Percentiles rank a stretch among this genome's conserved stretches.
phyloP scores from a whole-genome alignment of 64 coral and sea anemone species.

The Astreopora myriophthalma region DNA sequence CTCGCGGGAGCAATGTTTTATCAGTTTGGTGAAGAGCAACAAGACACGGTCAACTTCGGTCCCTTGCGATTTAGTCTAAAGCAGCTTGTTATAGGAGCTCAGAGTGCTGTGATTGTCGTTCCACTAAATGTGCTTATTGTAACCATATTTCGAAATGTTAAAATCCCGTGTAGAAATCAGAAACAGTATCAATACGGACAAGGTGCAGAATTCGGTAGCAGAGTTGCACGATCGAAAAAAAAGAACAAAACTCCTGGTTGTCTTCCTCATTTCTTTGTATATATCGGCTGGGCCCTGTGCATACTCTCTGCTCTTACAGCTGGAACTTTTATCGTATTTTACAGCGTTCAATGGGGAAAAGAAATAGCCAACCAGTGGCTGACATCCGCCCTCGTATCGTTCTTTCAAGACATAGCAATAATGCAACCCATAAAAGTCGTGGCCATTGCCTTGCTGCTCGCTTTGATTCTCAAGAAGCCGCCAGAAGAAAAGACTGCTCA shows the following conservation, averaged over 20 bases:
- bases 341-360: constrained; percentile 84
- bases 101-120: constrained; percentile 76
- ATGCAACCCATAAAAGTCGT: constrained; percentile 88
- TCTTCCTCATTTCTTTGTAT: constrained; percentile 83
- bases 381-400: constrained; percentile 76
- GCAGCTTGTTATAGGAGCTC: constrained; percentile 73
- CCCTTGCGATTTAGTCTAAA: constrained; percentile 76
- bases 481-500: constrained; percentile 76
- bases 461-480: constrained; percentile 85
- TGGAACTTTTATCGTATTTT: constrained; percentile 70
- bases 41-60: constrained; percentile 73
- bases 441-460: constrained; percentile 65
- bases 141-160: constrained; percentile 71
- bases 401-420: constrained; percentile 81
- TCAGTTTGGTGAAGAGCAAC: constrained; percentile 63
- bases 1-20: constrained; percentile 94
- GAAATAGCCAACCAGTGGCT: constrained; percentile 88
- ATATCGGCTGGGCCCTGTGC: constrained; percentile 81
- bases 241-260: constrained; percentile 49
- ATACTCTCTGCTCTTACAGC: constrained; percentile 55
- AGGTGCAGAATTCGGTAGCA: not conserved
- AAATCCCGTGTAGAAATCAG: not conserved
- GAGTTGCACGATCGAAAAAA: not conserved
- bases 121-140: constrained; percentile 81
- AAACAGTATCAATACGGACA: not conserved